Evolutionary conservation across 2,888 invertebrate genomes (phyloP).

Genomic region (Nesidiocoris tenuis): DNA sequence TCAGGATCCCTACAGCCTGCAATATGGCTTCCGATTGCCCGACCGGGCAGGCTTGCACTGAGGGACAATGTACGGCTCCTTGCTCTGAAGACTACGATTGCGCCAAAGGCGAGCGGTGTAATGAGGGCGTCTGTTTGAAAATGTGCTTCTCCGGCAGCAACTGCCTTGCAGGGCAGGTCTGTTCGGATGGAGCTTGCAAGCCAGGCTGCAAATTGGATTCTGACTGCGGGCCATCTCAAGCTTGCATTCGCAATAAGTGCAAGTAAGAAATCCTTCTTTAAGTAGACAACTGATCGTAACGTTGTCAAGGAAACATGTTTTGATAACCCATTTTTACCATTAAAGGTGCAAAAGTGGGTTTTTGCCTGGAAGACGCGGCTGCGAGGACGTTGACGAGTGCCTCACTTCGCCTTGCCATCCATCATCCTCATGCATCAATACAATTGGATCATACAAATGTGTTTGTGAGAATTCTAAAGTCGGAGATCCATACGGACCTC

Average conservation of each 20-base stretch:
- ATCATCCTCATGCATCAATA: conserved; percentile 75
- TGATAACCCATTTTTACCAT: too few relatives aligned
- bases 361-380: conserved; percentile 69
- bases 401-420: conserved; percentile 74
- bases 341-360: conserved; percentile 73
- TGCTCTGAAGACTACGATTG: conserved; percentile 73
- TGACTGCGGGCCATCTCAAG: conserved; percentile 76
- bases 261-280: conserved; percentile 54
- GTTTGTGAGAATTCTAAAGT: conserved; percentile 75
- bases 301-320: conserved; percentile 18
- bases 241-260: conserved; percentile 73
- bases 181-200: conserved; percentile 76
- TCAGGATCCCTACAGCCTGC: conserved; percentile 74
- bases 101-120: conserved; percentile 81
- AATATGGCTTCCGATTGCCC: conserved; percentile 69
- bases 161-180: conserved; percentile 85
- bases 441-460: conserved; percentile 77
- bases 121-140: conserved; percentile 75
- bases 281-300: too few relatives aligned
- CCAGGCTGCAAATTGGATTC: conserved; percentile 78
- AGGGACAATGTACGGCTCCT: conserved; percentile 73
- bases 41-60: conserved; percentile 67
- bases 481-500: conserved; percentile 68
- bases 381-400: conserved; percentile 83
- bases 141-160: conserved; percentile 87